Base-by-base conservation (phyloP, 2,888 invertebrate species). In the Apomyelois bistriatella region DNA sequence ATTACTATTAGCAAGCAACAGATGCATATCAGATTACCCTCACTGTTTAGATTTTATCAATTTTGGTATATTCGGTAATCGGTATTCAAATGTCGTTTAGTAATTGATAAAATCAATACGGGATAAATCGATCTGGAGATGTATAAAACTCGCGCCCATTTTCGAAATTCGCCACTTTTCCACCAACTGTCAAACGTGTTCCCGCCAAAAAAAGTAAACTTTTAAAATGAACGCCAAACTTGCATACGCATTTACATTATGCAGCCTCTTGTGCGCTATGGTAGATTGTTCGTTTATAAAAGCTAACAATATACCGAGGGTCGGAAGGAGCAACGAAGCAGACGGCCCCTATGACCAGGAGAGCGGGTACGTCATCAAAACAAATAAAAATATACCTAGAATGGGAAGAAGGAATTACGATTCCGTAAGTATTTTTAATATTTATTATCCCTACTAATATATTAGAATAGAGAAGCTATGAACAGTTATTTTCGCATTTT, bases 321-420 rank as follows among this genome's bases (percentile, higher is more conserved):
- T 89, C 52, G 89, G 89, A 0, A 77, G 89, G 57, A 90, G 89
- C 51, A 88, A 84, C 57, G 89, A 90, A 59, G 84, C 74, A 7
- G 76, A 77, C 22, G 78, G 74, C 12, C 71, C 79, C 3, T 89
- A 72, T 54, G 87, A 83, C 50, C 79, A 82, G 53, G 76, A 74
- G 51, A 80, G 84, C 82, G 89, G 88, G 3, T 90, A 90, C 53
- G 90, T 90, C 55, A 89, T 90, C 46, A 89, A 89, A 72, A 85
- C 86, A 0, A 83, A 76, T 65, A 90, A 89, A 58, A 88, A 84
- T 64, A 89, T 90, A 62, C 90, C 90, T 13, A 70, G 90, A 2
- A 88, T 90, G 83, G 90, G 90, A 1, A 71, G 90, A 59, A 77
- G 90, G 58, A 90, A 89, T 60, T 88, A 80, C 48, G 85, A 89